Percentiles rank a stretch among this genome's conserved stretches.
phyloP scores from a whole-genome alignment of 2,113 vertebrate species.

The Scopus umbretta region DNA sequence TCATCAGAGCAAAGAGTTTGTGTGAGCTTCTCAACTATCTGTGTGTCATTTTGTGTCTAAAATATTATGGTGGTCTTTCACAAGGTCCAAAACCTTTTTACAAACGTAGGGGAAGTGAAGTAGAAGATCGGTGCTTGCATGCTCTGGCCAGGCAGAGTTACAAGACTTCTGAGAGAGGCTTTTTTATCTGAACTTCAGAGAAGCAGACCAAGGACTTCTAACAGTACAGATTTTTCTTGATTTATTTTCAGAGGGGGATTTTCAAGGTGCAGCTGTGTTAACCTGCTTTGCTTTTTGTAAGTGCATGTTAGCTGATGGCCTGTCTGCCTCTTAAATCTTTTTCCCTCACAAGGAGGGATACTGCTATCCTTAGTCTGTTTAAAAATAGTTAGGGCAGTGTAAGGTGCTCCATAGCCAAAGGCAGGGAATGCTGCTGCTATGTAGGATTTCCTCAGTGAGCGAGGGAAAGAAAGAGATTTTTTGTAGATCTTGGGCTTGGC shows the following conservation, averaged over 20 bases:
- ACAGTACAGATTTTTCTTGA: background rate
- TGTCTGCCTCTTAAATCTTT: no score
- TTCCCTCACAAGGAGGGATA: background rate
- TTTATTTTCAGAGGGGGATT: background rate
- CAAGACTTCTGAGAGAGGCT: background rate
- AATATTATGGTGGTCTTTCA: background rate
- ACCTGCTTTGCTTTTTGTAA: background rate
- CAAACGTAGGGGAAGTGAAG: fast-evolving
- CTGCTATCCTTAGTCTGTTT: background rate
- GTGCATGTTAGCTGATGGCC: background rate
- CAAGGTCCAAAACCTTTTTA: background rate
- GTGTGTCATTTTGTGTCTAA: background rate
- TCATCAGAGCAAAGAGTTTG: background rate
- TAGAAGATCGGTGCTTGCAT: fast-evolving
- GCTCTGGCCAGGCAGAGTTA: background rate
- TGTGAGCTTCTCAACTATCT: background rate
- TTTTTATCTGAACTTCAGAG: background rate
- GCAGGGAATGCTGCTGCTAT: background rate
- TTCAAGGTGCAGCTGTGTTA: background rate
- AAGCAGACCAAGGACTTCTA: background rate
- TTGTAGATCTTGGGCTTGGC: background rate
- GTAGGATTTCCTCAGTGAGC: background rate
- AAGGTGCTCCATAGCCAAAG: background rate
- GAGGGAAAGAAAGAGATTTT: background rate
- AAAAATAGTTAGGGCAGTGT: background rate